phyloP scores from a whole-genome alignment of 2,113 vertebrate species.

The Otus sunia region DNA sequence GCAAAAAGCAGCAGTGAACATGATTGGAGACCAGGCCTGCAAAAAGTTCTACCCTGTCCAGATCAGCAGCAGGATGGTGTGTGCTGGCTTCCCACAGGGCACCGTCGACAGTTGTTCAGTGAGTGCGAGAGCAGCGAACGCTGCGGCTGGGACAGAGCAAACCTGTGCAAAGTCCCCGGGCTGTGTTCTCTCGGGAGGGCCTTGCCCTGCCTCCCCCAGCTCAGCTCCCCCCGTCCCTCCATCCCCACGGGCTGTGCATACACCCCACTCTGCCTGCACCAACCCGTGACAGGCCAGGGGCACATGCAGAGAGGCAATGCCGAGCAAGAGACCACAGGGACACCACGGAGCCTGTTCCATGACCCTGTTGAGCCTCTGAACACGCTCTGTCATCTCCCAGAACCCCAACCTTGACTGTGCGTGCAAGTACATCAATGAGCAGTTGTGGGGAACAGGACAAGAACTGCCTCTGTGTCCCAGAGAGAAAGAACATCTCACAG shows the following conservation, averaged over 20 bases:
- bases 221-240: neutral
- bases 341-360: neutral
- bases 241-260: neutral
- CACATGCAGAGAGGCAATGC: neutral
- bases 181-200: rapidly evolving
- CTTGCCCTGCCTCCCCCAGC: neutral
- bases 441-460: neutral
- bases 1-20: constrained; percentile 86
- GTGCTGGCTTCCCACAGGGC: constrained; percentile 86
- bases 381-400: neutral
- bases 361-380: neutral
- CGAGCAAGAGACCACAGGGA: neutral
- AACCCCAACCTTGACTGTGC: neutral
- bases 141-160: neutral
- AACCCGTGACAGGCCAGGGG: neutral
- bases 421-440: neutral
- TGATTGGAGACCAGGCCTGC: constrained; percentile 85
- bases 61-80: constrained; percentile 90
- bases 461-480: neutral
- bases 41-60: constrained; percentile 83
- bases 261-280: neutral
- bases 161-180: rapidly evolving
- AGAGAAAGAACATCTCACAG: neutral
- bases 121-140: constrained; percentile 44
- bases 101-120: constrained; percentile 90